Conservation (phyloP, 1,140 invertebrate genomes). For the Pemphigus obesinymphae region DNA sequence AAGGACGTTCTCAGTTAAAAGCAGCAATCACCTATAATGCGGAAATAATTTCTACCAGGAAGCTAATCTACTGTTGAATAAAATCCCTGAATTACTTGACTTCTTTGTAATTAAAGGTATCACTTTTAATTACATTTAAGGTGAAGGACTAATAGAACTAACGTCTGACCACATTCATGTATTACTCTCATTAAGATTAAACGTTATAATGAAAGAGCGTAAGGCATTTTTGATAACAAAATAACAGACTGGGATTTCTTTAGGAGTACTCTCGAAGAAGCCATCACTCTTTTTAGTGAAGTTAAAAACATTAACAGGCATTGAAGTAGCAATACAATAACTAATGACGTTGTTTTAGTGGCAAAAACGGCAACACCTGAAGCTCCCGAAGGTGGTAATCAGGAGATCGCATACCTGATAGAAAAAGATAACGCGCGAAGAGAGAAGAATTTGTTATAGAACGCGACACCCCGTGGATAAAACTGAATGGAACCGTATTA, state of each 20-base stretch:
- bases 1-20: no score
- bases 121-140: conserved; percentile 42
- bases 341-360: no score
- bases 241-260: background rate
- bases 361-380: no score
- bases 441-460: no score
- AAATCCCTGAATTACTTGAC: conserved; percentile 49
- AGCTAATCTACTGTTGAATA: conserved; percentile 50
- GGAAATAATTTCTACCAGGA: no score
- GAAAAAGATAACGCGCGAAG: no score
- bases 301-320: no score
- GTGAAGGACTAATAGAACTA: conserved; percentile 37
- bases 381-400: no score
- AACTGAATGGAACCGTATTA: background rate
- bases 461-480: no score
- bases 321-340: no score
- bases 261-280: background rate
- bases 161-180: conserved; percentile 46
- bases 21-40: no score
- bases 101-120: conserved; percentile 49
- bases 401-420: no score
- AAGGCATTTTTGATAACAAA: background rate
- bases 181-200: conserved; percentile 4
- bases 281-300: background rate
- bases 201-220: background rate